These are phyloP conservation scores for Oikopleura albicans DNA, from an alignment of 23 tunicate species.

Conservation along the genomic window DNA sequence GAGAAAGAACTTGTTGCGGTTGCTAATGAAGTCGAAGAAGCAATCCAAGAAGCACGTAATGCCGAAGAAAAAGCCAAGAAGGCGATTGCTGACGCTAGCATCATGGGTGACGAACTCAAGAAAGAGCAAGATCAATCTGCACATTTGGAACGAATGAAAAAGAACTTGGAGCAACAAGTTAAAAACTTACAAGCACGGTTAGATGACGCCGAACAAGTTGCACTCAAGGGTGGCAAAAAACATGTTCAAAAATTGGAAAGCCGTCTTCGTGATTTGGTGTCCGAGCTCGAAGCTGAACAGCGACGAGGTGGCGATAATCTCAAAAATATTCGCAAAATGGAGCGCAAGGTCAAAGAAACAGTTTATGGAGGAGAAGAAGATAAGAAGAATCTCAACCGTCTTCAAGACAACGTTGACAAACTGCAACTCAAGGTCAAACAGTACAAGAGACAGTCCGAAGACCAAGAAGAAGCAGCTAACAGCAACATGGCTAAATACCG, in stretches of 20 bases:
- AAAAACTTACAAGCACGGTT: too few relatives aligned
- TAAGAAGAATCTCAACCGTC: conserved; percentile 51
- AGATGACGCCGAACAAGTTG: too few relatives aligned
- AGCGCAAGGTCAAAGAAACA: conserved; percentile 63
- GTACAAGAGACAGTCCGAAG: conserved; percentile 95
- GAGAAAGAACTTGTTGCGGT: too few relatives aligned
- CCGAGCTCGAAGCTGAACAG: conserved; percentile 71
- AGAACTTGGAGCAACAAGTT: too few relatives aligned
- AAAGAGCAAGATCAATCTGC: too few relatives aligned
- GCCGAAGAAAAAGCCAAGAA: too few relatives aligned
- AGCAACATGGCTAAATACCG: conserved; percentile 65
- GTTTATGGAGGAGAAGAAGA: conserved; percentile 12
- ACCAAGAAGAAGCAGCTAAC: conserved; percentile 80
- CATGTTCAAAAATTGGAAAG: conserved; percentile 21
- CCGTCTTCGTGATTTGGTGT: conserved; percentile 29
- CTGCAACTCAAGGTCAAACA: conserved; percentile 39
- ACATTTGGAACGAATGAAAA: too few relatives aligned
- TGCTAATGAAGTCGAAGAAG: too few relatives aligned
- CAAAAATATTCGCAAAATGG: conserved; percentile 84
- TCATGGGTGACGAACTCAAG: too few relatives aligned
- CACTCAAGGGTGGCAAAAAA: conserved; percentile 25
- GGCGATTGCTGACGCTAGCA: too few relatives aligned
- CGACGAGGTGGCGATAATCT: conserved; percentile 78
- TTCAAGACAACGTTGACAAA: conserved; percentile 85
- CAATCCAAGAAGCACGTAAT: too few relatives aligned